phyloP scores from a whole-genome alignment of 2,113 vertebrate species.

The Poeciliopsis turrubarensis region DNA sequence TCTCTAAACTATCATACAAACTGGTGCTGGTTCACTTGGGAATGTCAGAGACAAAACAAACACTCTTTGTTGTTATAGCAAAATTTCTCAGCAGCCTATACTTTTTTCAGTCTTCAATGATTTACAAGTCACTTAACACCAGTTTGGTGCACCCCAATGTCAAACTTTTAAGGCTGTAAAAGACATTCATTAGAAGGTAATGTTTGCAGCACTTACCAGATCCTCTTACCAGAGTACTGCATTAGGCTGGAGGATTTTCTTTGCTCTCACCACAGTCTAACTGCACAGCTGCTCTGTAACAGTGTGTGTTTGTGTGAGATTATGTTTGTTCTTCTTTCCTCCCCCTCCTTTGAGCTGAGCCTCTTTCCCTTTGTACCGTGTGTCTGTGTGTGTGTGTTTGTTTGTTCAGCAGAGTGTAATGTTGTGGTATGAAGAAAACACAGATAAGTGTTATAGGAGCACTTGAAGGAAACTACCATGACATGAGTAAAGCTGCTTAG shows the following conservation, averaged over 20 bases:
- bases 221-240: conserved; percentile 45
- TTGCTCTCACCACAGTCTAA: conserved; percentile 41
- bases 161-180: background rate
- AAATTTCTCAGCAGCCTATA: no score
- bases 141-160: background rate
- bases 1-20: background rate
- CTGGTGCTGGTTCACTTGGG: background rate
- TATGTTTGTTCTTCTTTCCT: conserved; percentile 30
- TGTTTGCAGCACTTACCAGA: conserved; percentile 49
- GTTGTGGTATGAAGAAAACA: conserved; percentile 42
- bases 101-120: no score
- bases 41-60: background rate
- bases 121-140: background rate
- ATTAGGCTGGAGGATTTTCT: conserved; percentile 13
- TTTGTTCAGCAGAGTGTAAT: conserved; percentile 28
- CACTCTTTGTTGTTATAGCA: no score
- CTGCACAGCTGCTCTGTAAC: conserved; percentile 14
- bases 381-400: conserved; percentile 5
- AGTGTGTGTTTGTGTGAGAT: conserved; percentile 14
- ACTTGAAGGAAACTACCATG: conserved; percentile 54
- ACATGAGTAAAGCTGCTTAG: conserved; percentile 47
- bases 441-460: conserved; percentile 48
- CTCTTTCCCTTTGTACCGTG: conserved; percentile 46
- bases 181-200: conserved; percentile 8
- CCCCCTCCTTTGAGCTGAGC: conserved; percentile 47